Evolutionary conservation across 37 sponge, comb jelly and placozoan genomes (phyloP).

Genomic region (Diacarnus erythraeanus): DNA sequence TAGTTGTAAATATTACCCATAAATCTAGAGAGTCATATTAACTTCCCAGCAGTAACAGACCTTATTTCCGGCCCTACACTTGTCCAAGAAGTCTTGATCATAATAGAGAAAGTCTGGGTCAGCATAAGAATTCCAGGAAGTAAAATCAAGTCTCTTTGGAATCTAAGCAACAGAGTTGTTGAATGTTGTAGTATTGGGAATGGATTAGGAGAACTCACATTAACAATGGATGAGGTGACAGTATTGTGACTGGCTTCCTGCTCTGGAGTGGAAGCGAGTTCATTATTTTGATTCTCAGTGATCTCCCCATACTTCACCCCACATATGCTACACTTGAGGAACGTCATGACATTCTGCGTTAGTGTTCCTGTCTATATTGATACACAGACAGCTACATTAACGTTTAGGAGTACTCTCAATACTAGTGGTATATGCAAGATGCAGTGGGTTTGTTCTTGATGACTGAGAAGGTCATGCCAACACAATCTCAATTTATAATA

Average conservation of each 20-base stretch:
- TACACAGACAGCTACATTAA: no score
- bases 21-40: no score
- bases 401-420: not conserved
- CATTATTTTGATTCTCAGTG: no score
- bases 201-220: no score
- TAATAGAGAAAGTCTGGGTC: conserved; percentile 73
- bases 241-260: no score
- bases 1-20: no score
- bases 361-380: conserved; percentile 92
- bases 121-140: conserved; percentile 79
- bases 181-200: no score
- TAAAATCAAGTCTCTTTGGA: conserved; percentile 18
- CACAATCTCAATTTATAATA: no score
- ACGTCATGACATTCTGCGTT: conserved; percentile 96
- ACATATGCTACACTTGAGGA: conserved; percentile 83
- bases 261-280: not conserved
- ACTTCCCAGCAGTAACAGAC: conserved; percentile 22
- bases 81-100: conserved; percentile 72
- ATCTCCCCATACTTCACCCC: conserved; percentile 68
- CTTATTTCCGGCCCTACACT: conserved; percentile 29
- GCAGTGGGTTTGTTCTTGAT: no score
- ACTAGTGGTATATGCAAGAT: not conserved
- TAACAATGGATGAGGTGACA: no score
- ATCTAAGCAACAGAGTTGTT: no score
- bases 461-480: no score